Conservation (phyloP, 2,888 invertebrate genomes). For the Rhagonycha fulva region DNA sequence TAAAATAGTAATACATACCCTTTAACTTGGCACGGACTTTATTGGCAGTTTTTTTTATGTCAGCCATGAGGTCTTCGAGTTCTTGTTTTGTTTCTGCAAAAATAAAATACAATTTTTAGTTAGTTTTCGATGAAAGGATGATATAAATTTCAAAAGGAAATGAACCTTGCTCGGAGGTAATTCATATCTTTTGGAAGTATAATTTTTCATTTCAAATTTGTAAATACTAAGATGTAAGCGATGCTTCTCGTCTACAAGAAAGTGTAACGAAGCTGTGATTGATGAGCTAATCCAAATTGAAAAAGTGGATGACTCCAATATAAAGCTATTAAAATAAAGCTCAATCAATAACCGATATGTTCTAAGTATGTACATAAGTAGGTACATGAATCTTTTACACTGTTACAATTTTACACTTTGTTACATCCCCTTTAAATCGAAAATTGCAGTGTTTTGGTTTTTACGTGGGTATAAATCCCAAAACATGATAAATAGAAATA, state of each 20-base stretch:
- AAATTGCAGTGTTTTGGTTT: no score
- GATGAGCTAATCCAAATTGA: not conserved
- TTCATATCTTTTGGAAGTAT: not conserved
- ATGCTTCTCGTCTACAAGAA: not conserved
- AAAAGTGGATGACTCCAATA: not conserved
- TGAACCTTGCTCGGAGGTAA: not conserved
- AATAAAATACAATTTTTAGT: constrained; percentile 37
- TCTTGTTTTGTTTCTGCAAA: constrained; percentile 98
- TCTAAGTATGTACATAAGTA: not conserved
- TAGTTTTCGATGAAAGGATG: not conserved
- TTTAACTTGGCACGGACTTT: constrained; percentile 99
- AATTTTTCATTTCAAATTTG: not conserved
- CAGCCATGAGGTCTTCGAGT: constrained; percentile 99
- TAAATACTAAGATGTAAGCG: not conserved
- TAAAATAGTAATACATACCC: constrained; percentile 65
- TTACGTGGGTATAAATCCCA: no score
- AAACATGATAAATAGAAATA: no score
- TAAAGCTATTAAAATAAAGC: not conserved
- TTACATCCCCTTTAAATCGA: no score
- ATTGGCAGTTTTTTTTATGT: constrained; percentile 99
- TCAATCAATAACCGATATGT: not conserved
- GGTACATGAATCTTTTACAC: not conserved
- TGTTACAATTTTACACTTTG: not conserved
- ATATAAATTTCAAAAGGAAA: not conserved
- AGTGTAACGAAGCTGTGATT: not conserved